Evolutionary conservation across 2,797 vertebrate genomes (phyloP).

Genomic region (Cyclopterus lumpus): DNA sequence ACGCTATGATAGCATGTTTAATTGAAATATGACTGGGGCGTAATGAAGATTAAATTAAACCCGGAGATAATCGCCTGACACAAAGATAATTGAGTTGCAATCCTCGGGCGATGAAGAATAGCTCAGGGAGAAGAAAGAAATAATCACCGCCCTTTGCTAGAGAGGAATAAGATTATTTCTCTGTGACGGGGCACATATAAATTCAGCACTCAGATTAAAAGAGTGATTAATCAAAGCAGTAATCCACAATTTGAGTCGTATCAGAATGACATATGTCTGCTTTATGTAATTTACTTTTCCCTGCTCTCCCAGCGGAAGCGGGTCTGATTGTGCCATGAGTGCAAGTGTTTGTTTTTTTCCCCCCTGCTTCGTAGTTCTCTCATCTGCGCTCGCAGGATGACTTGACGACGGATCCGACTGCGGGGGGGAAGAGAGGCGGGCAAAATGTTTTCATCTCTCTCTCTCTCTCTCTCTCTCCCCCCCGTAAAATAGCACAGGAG

Average conservation of each 20-base stretch:
- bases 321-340: slow-evolving; percentile 51
- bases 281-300: slow-evolving; percentile 83
- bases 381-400: slow-evolving; percentile 67
- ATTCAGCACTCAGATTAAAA: slow-evolving; percentile 87
- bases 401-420: slow-evolving; percentile 78
- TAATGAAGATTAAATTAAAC: slow-evolving; percentile 96
- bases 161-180: slow-evolving; percentile 83
- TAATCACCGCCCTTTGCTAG: slow-evolving; percentile 80
- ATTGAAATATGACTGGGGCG: slow-evolving; percentile 93
- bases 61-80: slow-evolving; percentile 93
- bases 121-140: slow-evolving; percentile 77
- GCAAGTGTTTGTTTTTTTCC: slow-evolving; percentile 34
- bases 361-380: slow-evolving; percentile 53
- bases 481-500: slow-evolving; percentile 69
- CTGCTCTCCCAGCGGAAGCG: slow-evolving; percentile 25
- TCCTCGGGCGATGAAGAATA: slow-evolving; percentile 85
- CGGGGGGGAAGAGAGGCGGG: slow-evolving; percentile 51
- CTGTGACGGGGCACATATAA: slow-evolving; percentile 78
- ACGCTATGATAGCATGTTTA: slow-evolving; percentile 89
- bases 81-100: slow-evolving; percentile 93
- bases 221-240: slow-evolving; percentile 87
- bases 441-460: slow-evolving; percentile 70
- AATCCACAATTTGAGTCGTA: slow-evolving; percentile 84
- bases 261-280: slow-evolving; percentile 82
- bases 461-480: neutral